Conservation (phyloP, 2,888 invertebrate species). For the Dynastes grantii region DNA sequence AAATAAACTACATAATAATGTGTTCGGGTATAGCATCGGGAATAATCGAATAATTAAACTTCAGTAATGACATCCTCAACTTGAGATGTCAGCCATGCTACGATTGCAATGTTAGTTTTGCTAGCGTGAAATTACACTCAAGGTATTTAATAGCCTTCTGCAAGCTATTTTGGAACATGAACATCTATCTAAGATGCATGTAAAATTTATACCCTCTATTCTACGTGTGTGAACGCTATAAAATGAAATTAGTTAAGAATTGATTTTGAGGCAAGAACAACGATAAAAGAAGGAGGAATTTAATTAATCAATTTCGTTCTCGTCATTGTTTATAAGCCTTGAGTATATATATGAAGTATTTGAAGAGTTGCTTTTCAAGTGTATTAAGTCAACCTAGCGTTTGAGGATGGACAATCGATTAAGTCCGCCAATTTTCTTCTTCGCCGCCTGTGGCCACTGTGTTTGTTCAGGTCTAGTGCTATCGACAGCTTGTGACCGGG, state of each 20-base stretch:
- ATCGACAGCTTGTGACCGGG: slow-evolving; percentile 64
- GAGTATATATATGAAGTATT: slow-evolving; percentile 19
- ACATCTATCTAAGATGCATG: slow-evolving; percentile 43
- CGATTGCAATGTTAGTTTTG: slow-evolving; percentile 51
- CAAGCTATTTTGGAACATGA: slow-evolving; percentile 55
- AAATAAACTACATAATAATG: slow-evolving; percentile 46
- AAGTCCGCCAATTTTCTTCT: slow-evolving; percentile 64
- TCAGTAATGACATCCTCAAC: slow-evolving; percentile 55
- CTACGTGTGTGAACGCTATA: slow-evolving; percentile 26
- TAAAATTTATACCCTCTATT: slow-evolving; percentile 49
- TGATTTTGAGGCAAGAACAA: slow-evolving; percentile 5
- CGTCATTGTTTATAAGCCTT: slow-evolving; percentile 24
- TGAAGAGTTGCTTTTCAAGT: slow-evolving; percentile 37
- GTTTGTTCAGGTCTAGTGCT: slow-evolving; percentile 66
- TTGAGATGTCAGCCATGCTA: slow-evolving; percentile 49
- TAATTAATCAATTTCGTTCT: neutral
- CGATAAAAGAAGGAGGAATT: neutral
- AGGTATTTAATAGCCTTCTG: slow-evolving; percentile 58
- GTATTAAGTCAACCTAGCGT: slow-evolving; percentile 55
- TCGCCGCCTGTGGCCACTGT: slow-evolving; percentile 63
- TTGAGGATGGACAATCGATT: slow-evolving; percentile 59
- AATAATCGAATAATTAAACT: slow-evolving; percentile 53
- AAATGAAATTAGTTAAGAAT: slow-evolving; percentile 50
- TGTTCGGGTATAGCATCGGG: slow-evolving; percentile 42
- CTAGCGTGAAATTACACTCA: slow-evolving; percentile 59